These are phyloP conservation scores for Drosophila guanche DNA, from an alignment of 1,140 invertebrate genomes.

Conservation along the genomic window DNA sequence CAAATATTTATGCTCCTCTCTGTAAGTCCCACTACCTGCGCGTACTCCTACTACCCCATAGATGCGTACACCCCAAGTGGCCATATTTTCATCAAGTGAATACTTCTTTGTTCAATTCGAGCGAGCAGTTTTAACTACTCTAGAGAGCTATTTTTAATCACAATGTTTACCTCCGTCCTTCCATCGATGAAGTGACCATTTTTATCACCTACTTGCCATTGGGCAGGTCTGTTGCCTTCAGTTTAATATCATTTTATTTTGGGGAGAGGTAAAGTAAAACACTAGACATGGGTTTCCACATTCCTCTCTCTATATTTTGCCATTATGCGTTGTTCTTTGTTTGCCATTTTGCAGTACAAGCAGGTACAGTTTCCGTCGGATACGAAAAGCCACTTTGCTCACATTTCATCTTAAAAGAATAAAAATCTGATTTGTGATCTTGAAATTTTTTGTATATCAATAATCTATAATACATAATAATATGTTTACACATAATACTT, in stretches of 20 bases:
- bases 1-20: no score
- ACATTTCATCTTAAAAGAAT: constrained; percentile 59
- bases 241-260: neutral
- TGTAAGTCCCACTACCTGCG: no score
- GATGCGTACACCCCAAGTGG: no score
- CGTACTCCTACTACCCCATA: no score
- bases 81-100: no score
- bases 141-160: neutral
- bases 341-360: constrained; percentile 33
- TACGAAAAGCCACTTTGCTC: constrained; percentile 16
- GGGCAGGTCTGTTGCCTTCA: constrained; percentile 2
- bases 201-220: neutral
- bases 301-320: constrained; percentile 6
- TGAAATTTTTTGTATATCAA: constrained; percentile 69
- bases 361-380: constrained; percentile 1
- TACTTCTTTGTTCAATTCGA: no score
- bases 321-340: neutral
- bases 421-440: constrained; percentile 76
- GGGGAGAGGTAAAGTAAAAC: no score
- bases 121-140: no score
- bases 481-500: constrained; percentile 70
- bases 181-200: constrained; percentile 4
- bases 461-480: constrained; percentile 36
- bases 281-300: neutral
- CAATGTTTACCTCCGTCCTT: no score